Evolutionary conservation across 2,888 invertebrate genomes (phyloP).

Genomic region (Drosophila emarginata): DNA sequence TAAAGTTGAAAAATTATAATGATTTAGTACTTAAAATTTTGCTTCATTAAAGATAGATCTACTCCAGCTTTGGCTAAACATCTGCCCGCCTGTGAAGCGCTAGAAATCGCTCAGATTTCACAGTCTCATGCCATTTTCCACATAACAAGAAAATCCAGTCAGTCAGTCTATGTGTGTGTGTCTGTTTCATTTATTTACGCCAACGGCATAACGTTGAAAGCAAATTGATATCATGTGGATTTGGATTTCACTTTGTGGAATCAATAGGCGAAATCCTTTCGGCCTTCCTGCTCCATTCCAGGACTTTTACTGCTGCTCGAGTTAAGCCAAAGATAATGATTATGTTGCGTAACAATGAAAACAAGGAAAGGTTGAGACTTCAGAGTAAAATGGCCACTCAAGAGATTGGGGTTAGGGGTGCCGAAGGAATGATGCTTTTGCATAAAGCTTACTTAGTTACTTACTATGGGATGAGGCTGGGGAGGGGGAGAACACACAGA

Average conservation of each 20-base stretch:
- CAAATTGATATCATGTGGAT: constrained; percentile 80
- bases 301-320: constrained; percentile 47
- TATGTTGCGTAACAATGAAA: constrained; percentile 66
- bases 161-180: constrained; percentile 30
- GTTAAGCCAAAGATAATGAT: constrained; percentile 78
- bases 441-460: constrained; percentile 44
- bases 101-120: constrained; percentile 52
- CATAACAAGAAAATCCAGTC: constrained; percentile 30
- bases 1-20: too few species aligned
- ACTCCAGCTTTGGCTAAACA: neutral
- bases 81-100: constrained; percentile 7
- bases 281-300: constrained; percentile 21
- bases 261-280: constrained; percentile 77
- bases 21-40: neutral
- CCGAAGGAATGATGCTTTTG: constrained; percentile 48
- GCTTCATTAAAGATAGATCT: constrained; percentile 15
- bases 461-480: neutral
- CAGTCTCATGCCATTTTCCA: constrained; percentile 9
- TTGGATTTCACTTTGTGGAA: constrained; percentile 76
- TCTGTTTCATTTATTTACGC: constrained; percentile 67
- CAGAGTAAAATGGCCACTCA: constrained; percentile 8
- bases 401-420: neutral
- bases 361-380: constrained; percentile 9
- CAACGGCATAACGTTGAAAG: constrained; percentile 68
- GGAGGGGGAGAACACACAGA: constrained; percentile 26